Conservation (phyloP, 53 echinoderm and acorn worm species). For the Zoroaster sp. region DNA sequence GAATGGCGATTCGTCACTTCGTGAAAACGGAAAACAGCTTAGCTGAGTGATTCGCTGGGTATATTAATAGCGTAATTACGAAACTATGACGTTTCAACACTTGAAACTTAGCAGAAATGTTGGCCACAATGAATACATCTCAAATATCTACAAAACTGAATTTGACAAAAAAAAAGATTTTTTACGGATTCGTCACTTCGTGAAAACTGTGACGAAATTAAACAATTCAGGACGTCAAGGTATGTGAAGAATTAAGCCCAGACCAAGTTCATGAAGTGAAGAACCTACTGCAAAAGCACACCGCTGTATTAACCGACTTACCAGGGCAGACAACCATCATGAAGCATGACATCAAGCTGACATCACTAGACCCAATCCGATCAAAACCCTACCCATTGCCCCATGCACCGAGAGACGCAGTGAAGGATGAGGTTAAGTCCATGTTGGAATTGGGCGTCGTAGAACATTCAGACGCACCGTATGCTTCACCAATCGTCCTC, state of each 20-base stretch:
- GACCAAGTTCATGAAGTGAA: background rate
- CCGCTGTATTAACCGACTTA: conserved; percentile 28
- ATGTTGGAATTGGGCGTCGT: conserved; percentile 27
- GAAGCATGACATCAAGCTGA: conserved; percentile 8
- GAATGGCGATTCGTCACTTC: too few relatives aligned
- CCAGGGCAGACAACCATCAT: conserved; percentile 30
- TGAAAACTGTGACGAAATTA: too few relatives aligned
- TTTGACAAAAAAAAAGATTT: too few relatives aligned
- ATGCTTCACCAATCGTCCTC: conserved; percentile 23
- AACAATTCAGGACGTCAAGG: conserved; percentile 34
- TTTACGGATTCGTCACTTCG: too few relatives aligned
- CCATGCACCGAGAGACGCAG: background rate
- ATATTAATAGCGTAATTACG: too few relatives aligned
- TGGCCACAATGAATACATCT: too few relatives aligned
- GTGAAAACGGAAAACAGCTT: too few relatives aligned
- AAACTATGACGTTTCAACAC: too few relatives aligned
- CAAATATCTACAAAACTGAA: too few relatives aligned
- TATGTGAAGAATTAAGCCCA: background rate
- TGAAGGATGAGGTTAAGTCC: conserved; percentile 2
- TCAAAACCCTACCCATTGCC: conserved; percentile 21
- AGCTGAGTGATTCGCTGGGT: too few relatives aligned
- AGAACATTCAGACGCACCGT: background rate
- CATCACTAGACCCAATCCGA: conserved; percentile 10
- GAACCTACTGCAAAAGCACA: background rate
- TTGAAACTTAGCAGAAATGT: too few relatives aligned